These are phyloP conservation scores for Sebastes steindachneri DNA, from an alignment of 2,797 vertebrate genomes.

Conservation along the genomic window DNA sequence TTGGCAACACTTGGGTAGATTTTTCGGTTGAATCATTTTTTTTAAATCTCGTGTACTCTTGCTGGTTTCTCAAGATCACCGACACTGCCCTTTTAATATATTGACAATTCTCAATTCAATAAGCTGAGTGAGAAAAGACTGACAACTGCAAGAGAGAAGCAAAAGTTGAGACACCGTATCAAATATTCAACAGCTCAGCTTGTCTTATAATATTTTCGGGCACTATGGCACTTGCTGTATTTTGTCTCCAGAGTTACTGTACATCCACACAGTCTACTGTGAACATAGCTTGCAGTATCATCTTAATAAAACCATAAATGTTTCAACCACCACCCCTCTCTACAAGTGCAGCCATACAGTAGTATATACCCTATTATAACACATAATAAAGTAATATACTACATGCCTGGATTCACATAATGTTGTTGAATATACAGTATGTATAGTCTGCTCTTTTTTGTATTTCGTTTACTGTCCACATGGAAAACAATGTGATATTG, in stretches of 20 bases:
- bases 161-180: neutral
- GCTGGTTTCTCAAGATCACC: neutral
- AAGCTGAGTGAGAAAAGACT: neutral
- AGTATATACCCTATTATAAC: neutral
- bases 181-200: constrained; percentile 11
- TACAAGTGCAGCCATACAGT: neutral
- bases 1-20: rapidly evolving
- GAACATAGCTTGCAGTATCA: neutral
- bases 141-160: neutral
- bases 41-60: neutral
- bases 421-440: neutral
- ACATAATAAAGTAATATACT: neutral
- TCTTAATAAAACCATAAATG: neutral
- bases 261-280: neutral
- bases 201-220: neutral
- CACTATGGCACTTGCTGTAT: neutral
- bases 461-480: neutral
- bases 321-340: neutral
- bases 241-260: neutral
- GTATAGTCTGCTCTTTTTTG: neutral
- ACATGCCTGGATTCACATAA: neutral
- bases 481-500: neutral
- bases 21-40: neutral
- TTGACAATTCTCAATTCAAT: neutral
- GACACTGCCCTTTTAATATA: neutral